Conservation (phyloP, 2,888 invertebrate species). For the Andrena minutula region DNA sequence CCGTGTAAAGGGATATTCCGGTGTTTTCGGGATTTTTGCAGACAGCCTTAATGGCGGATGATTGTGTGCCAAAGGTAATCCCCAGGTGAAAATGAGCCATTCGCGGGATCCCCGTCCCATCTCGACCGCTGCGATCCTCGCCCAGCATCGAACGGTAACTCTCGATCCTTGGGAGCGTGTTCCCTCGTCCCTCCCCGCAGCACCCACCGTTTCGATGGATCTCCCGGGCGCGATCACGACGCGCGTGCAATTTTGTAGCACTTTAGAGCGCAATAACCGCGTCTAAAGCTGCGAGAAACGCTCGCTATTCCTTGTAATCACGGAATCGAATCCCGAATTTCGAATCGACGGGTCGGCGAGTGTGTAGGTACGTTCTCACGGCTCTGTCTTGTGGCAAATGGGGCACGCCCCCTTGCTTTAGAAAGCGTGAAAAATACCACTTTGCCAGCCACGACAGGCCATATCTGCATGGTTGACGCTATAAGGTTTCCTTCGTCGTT, state of each 20-base stretch:
- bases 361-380: too few relatives aligned
- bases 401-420: too few relatives aligned
- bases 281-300: conserved; percentile 1
- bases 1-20: conserved; percentile 75
- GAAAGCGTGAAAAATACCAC: too few relatives aligned
- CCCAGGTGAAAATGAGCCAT: conserved; percentile 75
- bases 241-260: conserved; percentile 47
- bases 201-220: background rate
- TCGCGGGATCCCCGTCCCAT: conserved; percentile 40
- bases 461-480: too few relatives aligned
- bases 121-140: conserved; percentile 9
- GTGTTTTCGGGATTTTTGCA: conserved; percentile 74
- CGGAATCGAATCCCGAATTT: conserved; percentile 19
- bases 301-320: conserved; percentile 24
- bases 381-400: too few relatives aligned
- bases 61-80: conserved; percentile 77
- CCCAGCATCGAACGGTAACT: conserved; percentile 40
- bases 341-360: too few relatives aligned
- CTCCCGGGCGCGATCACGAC: conserved; percentile 35
- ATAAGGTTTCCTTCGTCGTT: background rate
- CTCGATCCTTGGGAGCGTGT: conserved; percentile 37
- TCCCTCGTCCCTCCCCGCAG: conserved; percentile 22
- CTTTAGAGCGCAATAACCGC: conserved; percentile 33
- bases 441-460: too few relatives aligned
- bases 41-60: conserved; percentile 77